Evolutionary conservation across 2,797 vertebrate genomes (phyloP).

Genomic region (Neosilurus hyrtlii): DNA sequence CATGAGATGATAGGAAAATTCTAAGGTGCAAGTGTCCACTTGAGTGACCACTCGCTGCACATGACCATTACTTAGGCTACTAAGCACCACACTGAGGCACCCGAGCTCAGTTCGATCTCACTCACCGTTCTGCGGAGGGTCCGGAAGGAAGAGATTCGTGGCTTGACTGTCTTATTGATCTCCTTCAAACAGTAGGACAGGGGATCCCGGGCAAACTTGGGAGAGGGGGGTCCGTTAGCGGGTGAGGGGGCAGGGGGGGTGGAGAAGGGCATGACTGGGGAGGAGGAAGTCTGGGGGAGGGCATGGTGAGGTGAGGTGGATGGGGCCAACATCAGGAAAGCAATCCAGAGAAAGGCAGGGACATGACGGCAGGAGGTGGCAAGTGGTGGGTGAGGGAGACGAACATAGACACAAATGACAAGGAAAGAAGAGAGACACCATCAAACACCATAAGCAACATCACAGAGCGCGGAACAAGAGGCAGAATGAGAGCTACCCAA

Average conservation of each 20-base stretch:
- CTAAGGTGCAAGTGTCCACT: conserved; percentile 22
- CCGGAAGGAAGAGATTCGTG: conserved; percentile 90
- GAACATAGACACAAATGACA: conserved; percentile 65
- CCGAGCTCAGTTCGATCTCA: conserved; percentile 61
- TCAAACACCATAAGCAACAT: conserved; percentile 77
- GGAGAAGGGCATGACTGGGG: conserved; percentile 74
- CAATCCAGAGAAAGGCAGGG: conserved; percentile 62
- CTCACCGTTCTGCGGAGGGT: conserved; percentile 89
- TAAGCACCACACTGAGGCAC: not conserved
- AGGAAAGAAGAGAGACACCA: conserved; percentile 77
- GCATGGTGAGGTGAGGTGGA: conserved; percentile 67
- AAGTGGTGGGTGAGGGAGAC: conserved; percentile 36
- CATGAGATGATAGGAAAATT: conserved; percentile 11
- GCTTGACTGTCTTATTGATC: conserved; percentile 97
- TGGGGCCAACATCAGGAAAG: conserved; percentile 61
- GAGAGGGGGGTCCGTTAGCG: conserved; percentile 89
- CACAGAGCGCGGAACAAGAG: conserved; percentile 70
- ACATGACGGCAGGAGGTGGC: conserved; percentile 53
- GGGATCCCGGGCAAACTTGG: conserved; percentile 88
- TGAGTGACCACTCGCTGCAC: conserved; percentile 24
- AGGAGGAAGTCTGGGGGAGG: conserved; percentile 65
- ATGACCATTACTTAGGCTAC: conserved; percentile 20
- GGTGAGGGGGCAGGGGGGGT: conserved; percentile 75
- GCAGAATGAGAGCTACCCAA: conserved; percentile 50
- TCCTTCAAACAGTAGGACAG: conserved; percentile 93